phyloP scores from a whole-genome alignment of 1,140 invertebrate species.

The Drosophila pseudoananassae region DNA sequence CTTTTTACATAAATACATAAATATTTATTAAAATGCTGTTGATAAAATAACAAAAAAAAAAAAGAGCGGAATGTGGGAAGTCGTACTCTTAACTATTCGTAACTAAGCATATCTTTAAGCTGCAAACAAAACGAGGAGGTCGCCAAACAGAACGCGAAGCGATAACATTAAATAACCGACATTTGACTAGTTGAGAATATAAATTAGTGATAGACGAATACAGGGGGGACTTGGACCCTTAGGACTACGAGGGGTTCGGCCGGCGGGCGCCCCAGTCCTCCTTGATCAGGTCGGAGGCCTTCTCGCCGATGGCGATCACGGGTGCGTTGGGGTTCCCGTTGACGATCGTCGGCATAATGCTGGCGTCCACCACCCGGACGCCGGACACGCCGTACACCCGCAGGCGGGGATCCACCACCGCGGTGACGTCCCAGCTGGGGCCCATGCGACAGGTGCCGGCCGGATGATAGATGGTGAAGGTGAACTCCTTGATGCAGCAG shows the following conservation, averaged over 20 bases:
- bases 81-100: constrained; percentile 11
- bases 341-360: constrained; percentile 92
- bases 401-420: constrained; percentile 92
- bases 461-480: constrained; percentile 94
- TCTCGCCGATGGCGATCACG: constrained; percentile 90
- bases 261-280: constrained; percentile 86
- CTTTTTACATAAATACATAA: constrained; percentile 60
- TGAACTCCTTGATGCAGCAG: constrained; percentile 90
- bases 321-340: constrained; percentile 93
- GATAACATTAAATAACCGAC: constrained; percentile 52
- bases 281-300: constrained; percentile 92
- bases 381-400: constrained; percentile 90
- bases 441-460: constrained; percentile 95
- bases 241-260: constrained; percentile 1
- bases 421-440: constrained; percentile 88
- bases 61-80: constrained; percentile 15
- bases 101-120: constrained; percentile 31
- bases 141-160: constrained; percentile 8
- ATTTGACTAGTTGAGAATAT: constrained; percentile 75
- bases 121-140: constrained; percentile 14
- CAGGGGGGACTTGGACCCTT: neutral
- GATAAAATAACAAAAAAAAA: constrained; percentile 46
- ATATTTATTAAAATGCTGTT: constrained; percentile 55
- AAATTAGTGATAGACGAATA: constrained; percentile 27
- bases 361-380: constrained; percentile 90